phyloP scores from a whole-genome alignment of 2,888 invertebrate genomes.

The Rosalia funebris region DNA sequence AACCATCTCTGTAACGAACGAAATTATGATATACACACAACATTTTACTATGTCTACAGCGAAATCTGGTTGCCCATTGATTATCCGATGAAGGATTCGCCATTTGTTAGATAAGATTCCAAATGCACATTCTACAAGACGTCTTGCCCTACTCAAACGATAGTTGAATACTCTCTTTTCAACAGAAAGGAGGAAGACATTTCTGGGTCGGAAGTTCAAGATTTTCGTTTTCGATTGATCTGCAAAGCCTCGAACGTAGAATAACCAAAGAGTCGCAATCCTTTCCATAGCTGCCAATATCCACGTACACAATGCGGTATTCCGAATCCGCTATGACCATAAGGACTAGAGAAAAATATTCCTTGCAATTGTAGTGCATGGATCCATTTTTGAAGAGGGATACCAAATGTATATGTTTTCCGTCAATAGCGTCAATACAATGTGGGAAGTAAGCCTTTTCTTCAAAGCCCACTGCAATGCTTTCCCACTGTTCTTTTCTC shows the following conservation, averaged over 20 bases:
- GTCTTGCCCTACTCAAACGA: conserved; percentile 40
- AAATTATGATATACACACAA: conserved; percentile 42
- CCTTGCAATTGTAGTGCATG: conserved; percentile 29
- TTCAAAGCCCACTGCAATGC: conserved; percentile 13
- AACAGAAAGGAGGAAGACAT: conserved; percentile 24
- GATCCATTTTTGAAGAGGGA: conserved; percentile 18
- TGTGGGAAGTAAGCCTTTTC: conserved; percentile 25
- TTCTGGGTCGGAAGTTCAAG: conserved; percentile 22
- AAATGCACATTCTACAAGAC: conserved; percentile 47
- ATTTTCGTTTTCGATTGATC: conserved; percentile 15
- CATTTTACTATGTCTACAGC: conserved; percentile 45
- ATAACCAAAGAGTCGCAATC: conserved; percentile 30
- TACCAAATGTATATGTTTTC: conserved; percentile 26
- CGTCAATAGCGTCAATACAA: conserved; percentile 29
- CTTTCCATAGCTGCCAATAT: conserved; percentile 27
- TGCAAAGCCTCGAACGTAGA: conserved; percentile 23
- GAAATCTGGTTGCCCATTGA: conserved; percentile 40
- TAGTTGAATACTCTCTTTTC: conserved; percentile 38
- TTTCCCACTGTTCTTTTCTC: conserved; percentile 8
- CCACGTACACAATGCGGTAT: conserved; percentile 28
- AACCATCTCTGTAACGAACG: conserved; percentile 37
- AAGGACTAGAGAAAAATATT: conserved; percentile 23
- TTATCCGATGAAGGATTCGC: conserved; percentile 47
- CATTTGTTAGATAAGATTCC: conserved; percentile 47
- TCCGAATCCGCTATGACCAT: conserved; percentile 31